Evolutionary conservation across 2,113 vertebrate species (phyloP).

Genomic region (Thomomys bottae): DNA sequence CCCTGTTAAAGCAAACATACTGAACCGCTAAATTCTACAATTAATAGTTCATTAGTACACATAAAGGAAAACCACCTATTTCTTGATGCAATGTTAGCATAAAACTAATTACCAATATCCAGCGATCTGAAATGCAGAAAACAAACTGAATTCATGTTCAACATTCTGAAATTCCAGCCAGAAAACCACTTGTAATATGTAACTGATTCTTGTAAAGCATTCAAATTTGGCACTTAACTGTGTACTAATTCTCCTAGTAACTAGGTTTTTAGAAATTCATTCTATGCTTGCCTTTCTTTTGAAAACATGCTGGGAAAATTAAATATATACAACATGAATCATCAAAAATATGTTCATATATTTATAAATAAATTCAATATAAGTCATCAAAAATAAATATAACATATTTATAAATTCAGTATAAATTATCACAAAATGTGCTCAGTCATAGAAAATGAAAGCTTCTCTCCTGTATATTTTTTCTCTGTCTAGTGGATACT

Average conservation of each 20-base stretch:
- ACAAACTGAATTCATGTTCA: background rate
- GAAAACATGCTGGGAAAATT: constrained; percentile 1
- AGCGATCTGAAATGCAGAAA: background rate
- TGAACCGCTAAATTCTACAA: background rate
- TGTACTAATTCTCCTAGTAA: background rate
- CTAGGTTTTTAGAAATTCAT: constrained; percentile 14
- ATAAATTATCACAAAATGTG: constrained; percentile 14
- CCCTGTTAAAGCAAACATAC: background rate
- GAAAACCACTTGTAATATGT: background rate
- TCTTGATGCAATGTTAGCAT: background rate
- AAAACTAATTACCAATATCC: constrained; percentile 32
- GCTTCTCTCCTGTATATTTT: background rate
- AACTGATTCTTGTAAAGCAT: background rate
- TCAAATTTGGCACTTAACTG: background rate
- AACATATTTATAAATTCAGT: background rate
- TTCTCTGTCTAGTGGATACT: background rate
- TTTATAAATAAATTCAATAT: no score
- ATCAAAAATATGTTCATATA: no score
- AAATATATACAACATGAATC: background rate
- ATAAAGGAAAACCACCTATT: background rate
- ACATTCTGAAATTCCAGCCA: background rate
- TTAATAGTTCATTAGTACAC: background rate
- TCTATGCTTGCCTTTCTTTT: background rate
- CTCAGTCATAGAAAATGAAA: background rate
- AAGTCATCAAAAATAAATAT: no score